A percentile compares a stretch with the other conserved stretches of the same genome.
phyloP scores from a whole-genome alignment of 2,888 invertebrate species.

The Seira ritae region DNA sequence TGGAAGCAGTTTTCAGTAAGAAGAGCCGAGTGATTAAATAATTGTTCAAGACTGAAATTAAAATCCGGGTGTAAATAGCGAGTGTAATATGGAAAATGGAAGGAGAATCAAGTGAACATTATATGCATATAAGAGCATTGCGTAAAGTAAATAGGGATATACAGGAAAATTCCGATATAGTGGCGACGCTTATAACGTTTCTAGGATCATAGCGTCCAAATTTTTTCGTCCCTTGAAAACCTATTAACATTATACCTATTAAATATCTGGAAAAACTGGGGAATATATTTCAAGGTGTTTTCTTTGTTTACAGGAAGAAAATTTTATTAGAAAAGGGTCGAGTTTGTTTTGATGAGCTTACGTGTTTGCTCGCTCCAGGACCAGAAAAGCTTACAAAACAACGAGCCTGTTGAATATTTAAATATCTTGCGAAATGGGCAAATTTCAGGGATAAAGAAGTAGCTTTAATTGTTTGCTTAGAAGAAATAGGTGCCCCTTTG shows the following conservation, averaged over 20 bases:
- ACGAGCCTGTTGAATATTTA: slow-evolving; percentile 15
- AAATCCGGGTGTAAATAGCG: slow-evolving; percentile 36
- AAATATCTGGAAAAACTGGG: too few relatives aligned
- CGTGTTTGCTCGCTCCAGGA: neutral
- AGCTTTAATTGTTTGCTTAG: too few relatives aligned
- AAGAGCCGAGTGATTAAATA: slow-evolving; percentile 42
- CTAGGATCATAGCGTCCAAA: too few relatives aligned
- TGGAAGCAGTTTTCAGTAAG: slow-evolving; percentile 27
- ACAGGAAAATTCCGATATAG: too few relatives aligned
- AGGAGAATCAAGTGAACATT: too few relatives aligned
- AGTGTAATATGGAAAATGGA: neutral
- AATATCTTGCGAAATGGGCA: slow-evolving; percentile 20
- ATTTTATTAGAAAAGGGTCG: slow-evolving; percentile 38
- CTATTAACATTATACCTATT: too few relatives aligned
- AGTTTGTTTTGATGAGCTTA: slow-evolving; percentile 15
- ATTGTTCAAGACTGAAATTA: slow-evolving; percentile 60
- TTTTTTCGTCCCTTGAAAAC: too few relatives aligned
- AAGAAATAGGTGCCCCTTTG: too few relatives aligned
- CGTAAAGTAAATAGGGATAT: slow-evolving; percentile 26
- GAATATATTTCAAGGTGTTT: too few relatives aligned
- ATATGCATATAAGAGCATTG: neutral
- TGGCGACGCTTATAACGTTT: too few relatives aligned
- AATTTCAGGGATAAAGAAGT: neutral
- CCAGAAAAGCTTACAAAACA: neutral
- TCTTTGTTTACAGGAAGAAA: neutral